phyloP scores from a whole-genome alignment of 2,113 vertebrate species.

The Triplophysa dalaica region DNA sequence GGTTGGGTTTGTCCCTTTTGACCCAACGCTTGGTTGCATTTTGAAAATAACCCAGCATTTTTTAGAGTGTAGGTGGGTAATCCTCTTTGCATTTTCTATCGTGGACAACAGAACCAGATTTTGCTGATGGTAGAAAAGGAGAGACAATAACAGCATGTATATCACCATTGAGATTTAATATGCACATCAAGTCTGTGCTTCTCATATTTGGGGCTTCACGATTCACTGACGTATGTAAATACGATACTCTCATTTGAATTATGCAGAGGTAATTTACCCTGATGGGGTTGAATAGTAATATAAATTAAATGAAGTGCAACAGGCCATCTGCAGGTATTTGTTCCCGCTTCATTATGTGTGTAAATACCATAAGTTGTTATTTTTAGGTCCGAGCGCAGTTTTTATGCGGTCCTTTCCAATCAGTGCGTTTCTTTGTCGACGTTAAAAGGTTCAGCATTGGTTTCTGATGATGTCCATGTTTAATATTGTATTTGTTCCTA shows the following conservation, averaged over 20 bases:
- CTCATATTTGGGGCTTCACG: background rate
- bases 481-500: conserved; percentile 25
- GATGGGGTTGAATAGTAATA: conserved; percentile 11
- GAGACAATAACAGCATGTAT: conserved; percentile 17
- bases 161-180: conserved; percentile 7
- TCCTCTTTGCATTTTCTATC: background rate
- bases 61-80: background rate
- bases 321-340: background rate
- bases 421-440: background rate
- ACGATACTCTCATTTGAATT: conserved; percentile 5
- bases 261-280: background rate
- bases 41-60: too few species aligned
- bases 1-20: too few species aligned
- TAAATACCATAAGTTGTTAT: conserved; percentile 27
- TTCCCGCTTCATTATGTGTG: background rate
- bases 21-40: too few species aligned
- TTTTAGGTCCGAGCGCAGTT: conserved; percentile 12
- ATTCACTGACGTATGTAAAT: conserved; percentile 27
- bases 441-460: background rate
- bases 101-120: background rate
- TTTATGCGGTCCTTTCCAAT: background rate
- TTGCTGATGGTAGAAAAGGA: background rate
- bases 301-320: conserved; percentile 23
- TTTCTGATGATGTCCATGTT: background rate
- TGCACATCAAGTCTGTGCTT: conserved; percentile 17